These are phyloP conservation scores for Todiramphus saurophagus DNA, from an alignment of 2,113 vertebrate species.

Conservation along the genomic window DNA sequence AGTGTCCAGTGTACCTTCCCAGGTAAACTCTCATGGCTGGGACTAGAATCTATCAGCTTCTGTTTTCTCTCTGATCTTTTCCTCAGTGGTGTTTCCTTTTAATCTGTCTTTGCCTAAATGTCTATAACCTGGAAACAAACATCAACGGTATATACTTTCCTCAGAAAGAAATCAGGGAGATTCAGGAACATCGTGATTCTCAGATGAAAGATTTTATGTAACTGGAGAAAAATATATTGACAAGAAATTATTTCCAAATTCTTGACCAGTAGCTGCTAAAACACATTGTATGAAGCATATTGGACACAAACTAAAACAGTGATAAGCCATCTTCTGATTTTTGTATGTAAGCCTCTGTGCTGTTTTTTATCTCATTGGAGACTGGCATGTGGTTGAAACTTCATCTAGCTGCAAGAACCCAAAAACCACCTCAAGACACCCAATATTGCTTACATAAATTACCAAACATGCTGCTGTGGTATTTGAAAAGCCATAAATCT, in stretches of 20 bases:
- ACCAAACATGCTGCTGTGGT: slow-evolving; percentile 20
- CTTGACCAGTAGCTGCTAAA: not conserved
- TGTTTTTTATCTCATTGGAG: not conserved
- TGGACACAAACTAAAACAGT: not conserved
- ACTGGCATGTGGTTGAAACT: not conserved
- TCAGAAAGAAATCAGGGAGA: not conserved
- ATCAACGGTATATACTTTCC: not conserved
- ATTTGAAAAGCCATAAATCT: slow-evolving; percentile 76
- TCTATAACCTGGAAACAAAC: not conserved
- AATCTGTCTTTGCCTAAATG: not conserved
- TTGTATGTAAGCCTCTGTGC: not conserved
- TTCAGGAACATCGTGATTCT: not conserved
- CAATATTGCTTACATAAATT: slow-evolving; percentile 43
- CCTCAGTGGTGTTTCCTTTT: not conserved
- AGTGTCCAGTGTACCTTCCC: not conserved
- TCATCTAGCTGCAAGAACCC: not conserved
- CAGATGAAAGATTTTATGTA: not conserved
- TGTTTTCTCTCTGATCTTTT: not conserved
- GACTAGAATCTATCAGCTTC: not conserved
- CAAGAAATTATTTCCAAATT: not conserved
- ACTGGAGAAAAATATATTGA: not conserved
- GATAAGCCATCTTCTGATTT: not conserved
- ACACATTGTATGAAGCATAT: not conserved
- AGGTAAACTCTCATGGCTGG: not conserved
- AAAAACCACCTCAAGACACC: not conserved